phyloP scores from a whole-genome alignment of 2,888 invertebrate species.

The Drosophila affinis region DNA sequence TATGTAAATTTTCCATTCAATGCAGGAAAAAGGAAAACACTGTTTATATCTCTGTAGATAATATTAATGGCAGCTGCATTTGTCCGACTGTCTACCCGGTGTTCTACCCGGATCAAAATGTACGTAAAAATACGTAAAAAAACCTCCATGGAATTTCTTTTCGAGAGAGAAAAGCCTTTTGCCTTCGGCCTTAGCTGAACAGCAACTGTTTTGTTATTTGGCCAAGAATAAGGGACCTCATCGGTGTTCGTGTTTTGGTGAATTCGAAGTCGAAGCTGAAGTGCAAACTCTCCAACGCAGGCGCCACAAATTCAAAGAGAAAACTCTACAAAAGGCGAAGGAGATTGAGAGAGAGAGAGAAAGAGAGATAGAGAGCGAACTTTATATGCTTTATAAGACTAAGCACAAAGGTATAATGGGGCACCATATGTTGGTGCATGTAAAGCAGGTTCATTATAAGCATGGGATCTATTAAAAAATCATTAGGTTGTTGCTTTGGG shows the following conservation, averaged over 20 bases:
- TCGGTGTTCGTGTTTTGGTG: constrained; percentile 10
- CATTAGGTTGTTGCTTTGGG: not conserved
- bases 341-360: not conserved
- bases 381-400: not conserved
- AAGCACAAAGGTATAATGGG: not conserved
- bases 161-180: constrained; percentile 32
- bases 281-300: constrained; percentile 30
- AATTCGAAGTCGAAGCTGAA: constrained; percentile 34
- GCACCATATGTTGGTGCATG: constrained; percentile 1
- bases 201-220: constrained; percentile 60
- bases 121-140: constrained; percentile 2
- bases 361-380: not conserved
- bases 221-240: constrained; percentile 3
- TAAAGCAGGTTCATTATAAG: not conserved
- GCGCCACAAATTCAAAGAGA: constrained; percentile 25
- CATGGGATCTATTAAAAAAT: constrained; percentile 18
- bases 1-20: constrained; percentile 51
- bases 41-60: constrained; percentile 49
- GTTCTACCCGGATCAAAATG: constrained; percentile 8
- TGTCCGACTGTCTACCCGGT: constrained; percentile 17
- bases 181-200: constrained; percentile 63
- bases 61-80: constrained; percentile 52
- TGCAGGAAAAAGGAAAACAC: constrained; percentile 18
- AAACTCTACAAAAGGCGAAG: constrained; percentile 29
- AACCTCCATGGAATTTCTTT: not conserved